These are phyloP conservation scores for Ptychochromis oligacanthus DNA, from an alignment of 2,113 vertebrate genomes.

Conservation along the genomic window DNA sequence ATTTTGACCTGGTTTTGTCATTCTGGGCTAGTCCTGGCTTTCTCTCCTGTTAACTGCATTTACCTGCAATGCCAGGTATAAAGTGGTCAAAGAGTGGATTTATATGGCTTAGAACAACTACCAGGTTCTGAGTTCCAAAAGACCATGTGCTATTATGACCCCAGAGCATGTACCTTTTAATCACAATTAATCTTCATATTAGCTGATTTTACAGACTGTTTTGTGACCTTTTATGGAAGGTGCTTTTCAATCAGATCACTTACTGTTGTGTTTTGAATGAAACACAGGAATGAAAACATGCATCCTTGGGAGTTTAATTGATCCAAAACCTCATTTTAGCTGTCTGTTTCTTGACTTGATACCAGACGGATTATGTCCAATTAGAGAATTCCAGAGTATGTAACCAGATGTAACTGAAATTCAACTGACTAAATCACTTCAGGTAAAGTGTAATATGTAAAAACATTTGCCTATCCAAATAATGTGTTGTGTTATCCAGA, in stretches of 20 bases:
- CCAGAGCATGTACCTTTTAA: background rate
- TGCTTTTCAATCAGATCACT: background rate
- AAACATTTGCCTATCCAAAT: background rate
- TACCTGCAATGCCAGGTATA: background rate
- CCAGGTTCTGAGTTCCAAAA: conserved; percentile 20
- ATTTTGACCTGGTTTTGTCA: background rate
- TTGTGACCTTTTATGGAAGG: background rate
- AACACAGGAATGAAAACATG: background rate
- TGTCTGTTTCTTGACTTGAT: background rate
- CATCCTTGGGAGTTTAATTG: background rate
- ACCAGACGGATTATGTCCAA: background rate
- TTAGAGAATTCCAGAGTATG: background rate
- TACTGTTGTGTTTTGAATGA: background rate
- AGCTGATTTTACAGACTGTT: background rate
- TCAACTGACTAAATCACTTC: background rate
- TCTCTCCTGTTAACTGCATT: background rate
- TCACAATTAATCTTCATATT: background rate
- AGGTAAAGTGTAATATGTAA: background rate
- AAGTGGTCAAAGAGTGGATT: background rate
- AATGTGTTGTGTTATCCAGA: background rate
- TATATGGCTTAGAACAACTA: background rate
- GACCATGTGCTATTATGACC: background rate
- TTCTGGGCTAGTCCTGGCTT: background rate
- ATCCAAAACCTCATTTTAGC: background rate
- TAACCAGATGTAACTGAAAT: background rate